Percentiles rank a stretch among this genome's conserved stretches.
phyloP scores from a whole-genome alignment of 2,888 invertebrate genomes.

The Pterostichus madidus region DNA sequence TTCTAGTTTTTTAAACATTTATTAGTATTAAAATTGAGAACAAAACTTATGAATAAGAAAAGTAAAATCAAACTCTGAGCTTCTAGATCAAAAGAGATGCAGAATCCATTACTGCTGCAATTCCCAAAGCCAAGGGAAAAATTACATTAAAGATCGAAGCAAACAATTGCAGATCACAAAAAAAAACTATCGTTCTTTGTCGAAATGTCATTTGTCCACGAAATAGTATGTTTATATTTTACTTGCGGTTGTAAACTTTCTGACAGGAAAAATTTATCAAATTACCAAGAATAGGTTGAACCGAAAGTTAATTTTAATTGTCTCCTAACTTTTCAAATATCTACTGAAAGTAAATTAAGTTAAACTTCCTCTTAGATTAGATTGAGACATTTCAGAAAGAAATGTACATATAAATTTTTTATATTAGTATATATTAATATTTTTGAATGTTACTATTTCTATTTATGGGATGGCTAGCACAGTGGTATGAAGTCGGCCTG shows the following conservation, averaged over 20 bases:
- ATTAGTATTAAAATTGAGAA: neutral
- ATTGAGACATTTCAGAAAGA: neutral
- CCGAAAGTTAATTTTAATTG: conserved; percentile 21
- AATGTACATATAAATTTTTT: neutral
- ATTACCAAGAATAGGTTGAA: neutral
- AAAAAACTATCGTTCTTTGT: neutral
- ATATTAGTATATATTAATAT: too few species aligned
- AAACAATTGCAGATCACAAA: neutral
- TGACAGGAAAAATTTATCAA: neutral
- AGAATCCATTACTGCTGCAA: conserved; percentile 1
- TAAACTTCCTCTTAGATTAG: conserved; percentile 35
- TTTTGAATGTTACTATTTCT: too few species aligned
- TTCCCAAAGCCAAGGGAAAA: neutral
- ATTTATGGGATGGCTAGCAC: too few species aligned
- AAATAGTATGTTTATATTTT: neutral
- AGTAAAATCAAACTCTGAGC: too few species aligned
- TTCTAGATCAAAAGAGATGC: neutral
- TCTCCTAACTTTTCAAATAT: conserved; percentile 14
- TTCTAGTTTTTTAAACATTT: too few species aligned
- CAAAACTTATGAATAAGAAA: neutral
- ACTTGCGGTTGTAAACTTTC: neutral
- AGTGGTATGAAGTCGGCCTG: too few species aligned
- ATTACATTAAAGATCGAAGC: neutral
- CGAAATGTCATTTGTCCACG: too few species aligned
- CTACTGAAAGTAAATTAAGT: conserved; percentile 12